phyloP scores from a whole-genome alignment of 23 tunicate genomes.

The Pegea sp. region DNA sequence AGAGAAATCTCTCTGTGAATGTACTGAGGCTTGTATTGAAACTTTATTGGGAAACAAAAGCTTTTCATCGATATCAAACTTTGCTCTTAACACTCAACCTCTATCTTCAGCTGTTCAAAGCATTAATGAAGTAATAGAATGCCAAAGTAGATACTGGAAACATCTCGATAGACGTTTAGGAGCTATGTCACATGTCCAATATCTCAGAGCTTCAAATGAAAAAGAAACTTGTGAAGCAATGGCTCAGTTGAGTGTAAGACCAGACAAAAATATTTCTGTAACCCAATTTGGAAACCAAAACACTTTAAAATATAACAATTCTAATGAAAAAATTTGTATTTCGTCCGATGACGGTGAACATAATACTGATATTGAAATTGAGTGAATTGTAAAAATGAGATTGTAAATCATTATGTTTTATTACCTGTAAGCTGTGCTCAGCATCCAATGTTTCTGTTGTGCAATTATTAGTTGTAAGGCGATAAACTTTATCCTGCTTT shows the following conservation, averaged over 20 bases:
- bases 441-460: too few species aligned
- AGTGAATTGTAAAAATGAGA: too few species aligned
- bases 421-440: too few species aligned
- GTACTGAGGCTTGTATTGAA: conserved; percentile 51
- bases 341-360: too few species aligned
- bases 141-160: conserved; percentile 5
- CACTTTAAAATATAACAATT: too few species aligned
- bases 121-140: not conserved
- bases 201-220: conserved; percentile 9
- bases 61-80: not conserved
- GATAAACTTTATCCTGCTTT: too few species aligned
- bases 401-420: too few species aligned
- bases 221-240: conserved; percentile 13
- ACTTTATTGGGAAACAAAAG: conserved; percentile 19
- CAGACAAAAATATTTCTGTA: too few species aligned
- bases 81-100: not conserved
- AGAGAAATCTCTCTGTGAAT: conserved; percentile 37
- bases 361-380: too few species aligned
- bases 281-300: too few species aligned
- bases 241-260: conserved; percentile 15
- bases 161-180: conserved; percentile 4
- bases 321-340: too few species aligned
- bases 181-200: conserved; percentile 8
- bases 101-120: not conserved
- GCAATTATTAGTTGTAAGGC: too few species aligned